A percentile compares a stretch with the other conserved stretches of the same genome.
phyloP scores from a whole-genome alignment of 1,140 invertebrate species.

The Lordiphosa clarofinis region DNA sequence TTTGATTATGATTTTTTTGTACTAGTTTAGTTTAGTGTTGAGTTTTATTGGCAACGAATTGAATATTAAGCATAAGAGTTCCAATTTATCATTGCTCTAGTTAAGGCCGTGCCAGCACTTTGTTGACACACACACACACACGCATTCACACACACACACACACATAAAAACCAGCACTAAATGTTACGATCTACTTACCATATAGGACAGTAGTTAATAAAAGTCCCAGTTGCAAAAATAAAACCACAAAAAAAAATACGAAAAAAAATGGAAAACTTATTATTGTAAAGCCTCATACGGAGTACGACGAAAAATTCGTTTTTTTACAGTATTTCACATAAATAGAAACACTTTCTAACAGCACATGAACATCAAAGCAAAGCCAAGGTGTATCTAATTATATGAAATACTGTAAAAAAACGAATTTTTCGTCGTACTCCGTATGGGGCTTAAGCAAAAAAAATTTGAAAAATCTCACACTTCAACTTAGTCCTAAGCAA shows the following conservation, averaged over 20 bases:
- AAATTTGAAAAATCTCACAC: slow-evolving; percentile 28
- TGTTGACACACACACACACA: slow-evolving; percentile 43
- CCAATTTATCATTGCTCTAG: slow-evolving; percentile 54
- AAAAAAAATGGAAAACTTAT: background rate
- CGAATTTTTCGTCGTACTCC: no score
- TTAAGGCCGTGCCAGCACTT: slow-evolving; percentile 60
- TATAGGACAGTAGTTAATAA: slow-evolving; percentile 58
- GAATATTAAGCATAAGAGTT: slow-evolving; percentile 50
- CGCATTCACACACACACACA: slow-evolving; percentile 22
- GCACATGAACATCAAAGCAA: no score
- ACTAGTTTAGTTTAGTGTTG: no score
- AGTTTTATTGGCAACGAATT: slow-evolving; percentile 73
- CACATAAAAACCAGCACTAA: slow-evolving; percentile 52
- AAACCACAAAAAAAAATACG: slow-evolving; percentile 32
- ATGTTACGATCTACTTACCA: slow-evolving; percentile 66
- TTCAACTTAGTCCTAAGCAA: slow-evolving; percentile 34
- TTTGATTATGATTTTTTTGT: slow-evolving; percentile 49
- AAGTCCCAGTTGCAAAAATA: slow-evolving; percentile 64
- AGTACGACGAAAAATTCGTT: no score
- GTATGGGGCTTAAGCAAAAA: no score
- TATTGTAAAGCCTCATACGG: no score
- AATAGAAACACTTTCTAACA: no score
- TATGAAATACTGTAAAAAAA: no score
- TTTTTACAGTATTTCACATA: no score
- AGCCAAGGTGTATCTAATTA: no score